Evolutionary conservation across 2,797 vertebrate genomes (phyloP).

Genomic region (Phataginus tricuspis): DNA sequence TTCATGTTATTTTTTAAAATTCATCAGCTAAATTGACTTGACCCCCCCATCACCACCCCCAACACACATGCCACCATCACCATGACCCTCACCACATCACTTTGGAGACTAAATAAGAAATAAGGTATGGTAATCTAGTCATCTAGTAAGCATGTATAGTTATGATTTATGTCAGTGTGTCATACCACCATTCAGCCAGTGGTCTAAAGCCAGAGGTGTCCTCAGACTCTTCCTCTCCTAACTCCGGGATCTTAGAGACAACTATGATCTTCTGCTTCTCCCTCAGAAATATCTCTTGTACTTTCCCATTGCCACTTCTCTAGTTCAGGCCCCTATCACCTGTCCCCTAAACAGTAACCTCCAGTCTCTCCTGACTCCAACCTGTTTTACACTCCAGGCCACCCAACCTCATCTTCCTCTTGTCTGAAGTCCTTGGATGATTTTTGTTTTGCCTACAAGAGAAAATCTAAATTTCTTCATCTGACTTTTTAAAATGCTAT

Average conservation of each 20-base stretch:
- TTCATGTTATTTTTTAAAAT: slow-evolving; percentile 35
- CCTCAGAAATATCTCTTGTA: not conserved
- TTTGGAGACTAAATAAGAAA: not conserved
- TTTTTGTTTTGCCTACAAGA: not conserved
- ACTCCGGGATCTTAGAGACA: not conserved
- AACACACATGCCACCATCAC: not conserved
- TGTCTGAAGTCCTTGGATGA: not conserved
- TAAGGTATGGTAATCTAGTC: not conserved
- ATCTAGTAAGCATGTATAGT: too few species aligned
- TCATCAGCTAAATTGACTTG: not conserved
- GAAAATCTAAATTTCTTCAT: not conserved
- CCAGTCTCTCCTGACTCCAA: not conserved
- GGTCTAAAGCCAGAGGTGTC: not conserved
- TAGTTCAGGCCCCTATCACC: not conserved
- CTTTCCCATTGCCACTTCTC: not conserved
- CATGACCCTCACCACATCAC: not conserved
- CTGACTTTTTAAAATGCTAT: not conserved
- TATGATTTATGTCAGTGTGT: not conserved
- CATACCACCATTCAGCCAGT: not conserved
- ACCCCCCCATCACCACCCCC: not conserved
- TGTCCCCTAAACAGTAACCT: not conserved
- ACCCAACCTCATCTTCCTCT: not conserved
- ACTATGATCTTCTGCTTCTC: not conserved
- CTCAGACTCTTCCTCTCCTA: not conserved
- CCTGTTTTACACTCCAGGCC: not conserved